These are phyloP conservation scores for Listronotus oregonensis DNA, from an alignment of 1,140 invertebrate genomes.

Conservation along the genomic window DNA sequence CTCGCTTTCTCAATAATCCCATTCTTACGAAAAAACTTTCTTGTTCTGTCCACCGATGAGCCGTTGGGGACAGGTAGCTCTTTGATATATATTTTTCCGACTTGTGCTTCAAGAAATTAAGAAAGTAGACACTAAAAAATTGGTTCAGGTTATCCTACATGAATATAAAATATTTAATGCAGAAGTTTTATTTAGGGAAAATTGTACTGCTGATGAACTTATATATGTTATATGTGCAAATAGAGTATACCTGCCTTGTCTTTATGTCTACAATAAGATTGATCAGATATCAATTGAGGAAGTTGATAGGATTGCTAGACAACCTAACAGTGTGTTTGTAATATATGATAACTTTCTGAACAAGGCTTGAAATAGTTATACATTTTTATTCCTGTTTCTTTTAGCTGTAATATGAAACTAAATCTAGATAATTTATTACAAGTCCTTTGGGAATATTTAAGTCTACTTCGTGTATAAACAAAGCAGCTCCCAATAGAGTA, in stretches of 20 bases:
- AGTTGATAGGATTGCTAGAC: constrained; percentile 91
- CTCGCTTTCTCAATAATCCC: too few relatives aligned
- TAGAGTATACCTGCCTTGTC: constrained; percentile 94
- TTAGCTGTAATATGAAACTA: constrained; percentile 98
- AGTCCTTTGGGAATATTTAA: constrained; percentile 91
- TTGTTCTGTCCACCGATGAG: too few relatives aligned
- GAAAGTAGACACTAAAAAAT: too few relatives aligned
- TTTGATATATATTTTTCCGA: too few relatives aligned
- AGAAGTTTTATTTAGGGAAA: constrained; percentile 95
- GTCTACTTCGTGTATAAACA: constrained; percentile 95
- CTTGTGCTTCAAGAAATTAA: too few relatives aligned
- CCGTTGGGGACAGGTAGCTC: too few relatives aligned
- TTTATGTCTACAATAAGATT: constrained; percentile 99
- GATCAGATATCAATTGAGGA: constrained; percentile 99
- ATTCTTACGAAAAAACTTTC: too few relatives aligned
- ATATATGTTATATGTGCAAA: constrained; percentile 99
- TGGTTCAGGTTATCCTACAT: constrained; percentile 97
- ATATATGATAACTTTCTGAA: constrained; percentile 65
- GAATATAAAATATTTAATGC: constrained; percentile 99
- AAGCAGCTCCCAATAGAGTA: too few relatives aligned
- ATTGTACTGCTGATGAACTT: constrained; percentile 93
- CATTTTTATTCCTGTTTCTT: constrained; percentile 16
- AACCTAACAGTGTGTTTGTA: constrained; percentile 91
- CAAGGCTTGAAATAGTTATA: not conserved
- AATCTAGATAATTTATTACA: constrained; percentile 96